Evolutionary conservation across 2,888 invertebrate genomes (phyloP).

Genomic region (Drosophila gaucha): DNA sequence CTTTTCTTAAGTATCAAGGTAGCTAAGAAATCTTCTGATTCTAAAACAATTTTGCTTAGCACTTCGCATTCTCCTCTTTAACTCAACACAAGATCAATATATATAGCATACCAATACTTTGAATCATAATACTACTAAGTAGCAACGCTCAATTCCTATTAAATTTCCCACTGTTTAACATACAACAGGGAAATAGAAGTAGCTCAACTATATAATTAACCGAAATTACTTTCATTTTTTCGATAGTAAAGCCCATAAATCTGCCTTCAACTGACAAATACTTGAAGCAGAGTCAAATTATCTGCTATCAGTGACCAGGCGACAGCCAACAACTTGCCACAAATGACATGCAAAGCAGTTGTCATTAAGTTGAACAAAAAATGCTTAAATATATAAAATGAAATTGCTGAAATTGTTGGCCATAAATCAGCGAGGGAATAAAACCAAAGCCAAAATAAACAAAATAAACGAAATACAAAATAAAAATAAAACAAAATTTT

Average conservation of each 20-base stretch:
- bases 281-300: slow-evolving; percentile 36
- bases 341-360: slow-evolving; percentile 76
- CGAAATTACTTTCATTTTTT: slow-evolving; percentile 25
- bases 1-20: too few relatives aligned
- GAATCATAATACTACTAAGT: neutral
- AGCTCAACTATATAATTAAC: neutral
- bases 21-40: too few relatives aligned
- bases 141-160: neutral
- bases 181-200: neutral
- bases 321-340: slow-evolving; percentile 62
- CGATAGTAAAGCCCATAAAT: slow-evolving; percentile 14
- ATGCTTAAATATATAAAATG: slow-evolving; percentile 42
- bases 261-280: slow-evolving; percentile 6
- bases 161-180: neutral
- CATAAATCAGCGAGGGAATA: slow-evolving; percentile 59
- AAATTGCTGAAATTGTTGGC: slow-evolving; percentile 66
- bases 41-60: too few relatives aligned
- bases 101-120: neutral
- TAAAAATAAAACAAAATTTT: slow-evolving; percentile 50
- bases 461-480: neutral
- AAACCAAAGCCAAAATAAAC: slow-evolving; percentile 10
- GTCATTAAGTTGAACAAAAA: slow-evolving; percentile 60
- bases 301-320: slow-evolving; percentile 44
- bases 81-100: neutral
- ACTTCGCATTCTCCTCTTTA: neutral